These are phyloP conservation scores for Polietes domitor DNA, from an alignment of 2,888 invertebrate species.

Conservation along the genomic window DNA sequence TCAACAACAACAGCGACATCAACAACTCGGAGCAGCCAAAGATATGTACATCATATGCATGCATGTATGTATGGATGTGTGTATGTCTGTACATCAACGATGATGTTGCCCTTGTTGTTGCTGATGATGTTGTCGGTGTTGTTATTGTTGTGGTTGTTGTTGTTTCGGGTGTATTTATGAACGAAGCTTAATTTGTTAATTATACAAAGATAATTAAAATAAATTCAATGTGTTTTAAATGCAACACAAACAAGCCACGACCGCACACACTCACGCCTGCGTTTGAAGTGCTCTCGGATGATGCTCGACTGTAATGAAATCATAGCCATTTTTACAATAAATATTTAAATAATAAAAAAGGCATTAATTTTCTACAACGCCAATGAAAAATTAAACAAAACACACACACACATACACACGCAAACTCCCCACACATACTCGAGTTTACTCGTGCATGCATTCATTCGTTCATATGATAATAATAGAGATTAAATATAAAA, in stretches of 20 bases:
- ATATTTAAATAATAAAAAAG: conserved; percentile 39
- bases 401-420: neutral
- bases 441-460: neutral
- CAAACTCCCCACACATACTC: neutral
- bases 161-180: conserved; percentile 48
- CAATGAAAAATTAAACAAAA: conserved; percentile 7
- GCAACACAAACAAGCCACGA: conserved; percentile 29
- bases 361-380: conserved; percentile 39
- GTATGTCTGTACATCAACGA: conserved; percentile 2
- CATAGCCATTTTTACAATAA: conserved; percentile 39
- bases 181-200: conserved; percentile 64
- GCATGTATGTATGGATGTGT: too few species aligned
- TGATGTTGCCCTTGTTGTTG: conserved; percentile 33
- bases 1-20: neutral
- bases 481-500: conserved; percentile 38
- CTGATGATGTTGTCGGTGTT: conserved; percentile 35
- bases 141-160: conserved; percentile 2
- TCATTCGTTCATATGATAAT: conserved; percentile 36
- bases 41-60: too few species aligned
- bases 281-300: conserved; percentile 41
- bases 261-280: conserved; percentile 18
- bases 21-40: conserved; percentile 7
- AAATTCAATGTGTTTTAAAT: conserved; percentile 54
- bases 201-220: conserved; percentile 63
- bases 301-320: conserved; percentile 27